Percentiles rank a stretch among this genome's conserved stretches.
Evolutionary conservation across 1,140 invertebrate genomes (phyloP).

Genomic region (Gonatopus flavifemur): DNA sequence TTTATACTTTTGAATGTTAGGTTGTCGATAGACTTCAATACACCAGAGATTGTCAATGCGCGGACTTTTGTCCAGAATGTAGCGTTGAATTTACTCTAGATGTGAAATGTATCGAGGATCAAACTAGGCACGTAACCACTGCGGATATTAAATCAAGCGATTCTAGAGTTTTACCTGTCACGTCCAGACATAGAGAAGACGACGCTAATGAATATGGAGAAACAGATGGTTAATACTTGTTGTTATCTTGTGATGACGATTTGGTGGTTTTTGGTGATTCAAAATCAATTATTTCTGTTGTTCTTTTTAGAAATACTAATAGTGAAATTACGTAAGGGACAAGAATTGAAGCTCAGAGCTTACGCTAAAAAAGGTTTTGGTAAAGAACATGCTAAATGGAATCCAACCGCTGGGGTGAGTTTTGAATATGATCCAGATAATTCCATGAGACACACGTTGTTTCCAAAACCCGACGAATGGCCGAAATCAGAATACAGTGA

Average conservation of each 20-base stretch:
- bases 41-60: constrained; percentile 90
- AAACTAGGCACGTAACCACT: constrained; percentile 94
- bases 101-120: constrained; percentile 92
- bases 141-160: constrained; percentile 93
- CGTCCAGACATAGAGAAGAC: constrained; percentile 86
- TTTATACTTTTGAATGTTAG: constrained; percentile 59
- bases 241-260: constrained; percentile 7
- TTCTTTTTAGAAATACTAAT: constrained; percentile 82
- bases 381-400: constrained; percentile 99
- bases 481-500: constrained; percentile 97
- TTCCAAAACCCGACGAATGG: constrained; percentile 98
- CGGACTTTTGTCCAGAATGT: constrained; percentile 96
- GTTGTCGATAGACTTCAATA: constrained; percentile 76
- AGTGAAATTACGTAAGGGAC: constrained; percentile 96
- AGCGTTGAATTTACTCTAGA: constrained; percentile 97
- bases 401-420: constrained; percentile 95
- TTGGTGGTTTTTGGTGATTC: too few relatives aligned
- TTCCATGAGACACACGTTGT: constrained; percentile 92
- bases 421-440: constrained; percentile 99
- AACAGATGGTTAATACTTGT: constrained; percentile 68
- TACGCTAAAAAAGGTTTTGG: constrained; percentile 97
- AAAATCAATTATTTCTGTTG: constrained; percentile 7
- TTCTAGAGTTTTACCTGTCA: constrained; percentile 87
- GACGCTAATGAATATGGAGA: constrained; percentile 92
- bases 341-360: constrained; percentile 93